A percentile compares a stretch with the other conserved stretches of the same genome.
Evolutionary conservation across 2,888 invertebrate genomes (phyloP).

Genomic region (Heliconius erato): DNA sequence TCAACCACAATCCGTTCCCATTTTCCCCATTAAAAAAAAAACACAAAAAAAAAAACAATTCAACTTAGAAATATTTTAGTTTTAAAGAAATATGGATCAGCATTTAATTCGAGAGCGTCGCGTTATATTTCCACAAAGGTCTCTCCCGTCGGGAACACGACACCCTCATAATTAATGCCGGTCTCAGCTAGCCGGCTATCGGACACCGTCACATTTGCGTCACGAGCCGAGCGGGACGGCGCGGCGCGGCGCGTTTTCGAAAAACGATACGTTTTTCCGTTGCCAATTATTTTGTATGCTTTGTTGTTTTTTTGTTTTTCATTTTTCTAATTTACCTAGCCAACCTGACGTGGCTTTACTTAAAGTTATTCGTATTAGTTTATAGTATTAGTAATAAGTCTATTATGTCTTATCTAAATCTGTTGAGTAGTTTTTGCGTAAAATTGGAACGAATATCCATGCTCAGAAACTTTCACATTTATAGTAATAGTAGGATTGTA

Average conservation of each 20-base stretch:
- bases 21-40: neutral
- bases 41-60: neutral
- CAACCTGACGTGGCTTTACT: neutral
- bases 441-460: too few relatives aligned
- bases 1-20: too few relatives aligned
- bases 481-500: too few relatives aligned
- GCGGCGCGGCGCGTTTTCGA: slow-evolving; percentile 71
- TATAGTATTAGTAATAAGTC: too few relatives aligned
- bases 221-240: slow-evolving; percentile 54
- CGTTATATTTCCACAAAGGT: slow-evolving; percentile 50
- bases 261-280: slow-evolving; percentile 70
- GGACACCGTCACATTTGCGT: slow-evolving; percentile 55
- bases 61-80: neutral
- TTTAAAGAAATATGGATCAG: slow-evolving; percentile 31
- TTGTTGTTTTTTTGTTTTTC: slow-evolving; percentile 27
- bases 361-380: too few relatives aligned
- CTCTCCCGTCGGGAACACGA: slow-evolving; percentile 62
- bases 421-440: too few relatives aligned
- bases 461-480: too few relatives aligned
- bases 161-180: slow-evolving; percentile 75
- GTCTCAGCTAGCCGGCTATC: slow-evolving; percentile 69
- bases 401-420: too few relatives aligned
- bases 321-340: too few relatives aligned
- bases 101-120: slow-evolving; percentile 23
- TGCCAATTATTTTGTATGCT: slow-evolving; percentile 56